A percentile compares a stretch with the other conserved stretches of the same genome.
These are phyloP conservation scores for Nomada hirtipes DNA, from an alignment of 2,888 invertebrate genomes.

Conservation along the genomic window DNA sequence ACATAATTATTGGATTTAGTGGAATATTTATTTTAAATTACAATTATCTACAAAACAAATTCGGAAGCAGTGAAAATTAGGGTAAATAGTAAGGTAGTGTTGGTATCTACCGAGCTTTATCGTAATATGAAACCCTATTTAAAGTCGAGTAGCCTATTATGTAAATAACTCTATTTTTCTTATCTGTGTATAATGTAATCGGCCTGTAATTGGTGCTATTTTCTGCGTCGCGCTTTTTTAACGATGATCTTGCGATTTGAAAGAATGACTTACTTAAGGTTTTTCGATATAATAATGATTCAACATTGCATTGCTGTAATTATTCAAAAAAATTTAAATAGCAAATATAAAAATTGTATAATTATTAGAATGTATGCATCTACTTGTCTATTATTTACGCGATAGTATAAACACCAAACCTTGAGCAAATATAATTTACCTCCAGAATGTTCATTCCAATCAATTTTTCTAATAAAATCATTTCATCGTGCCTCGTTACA, in stretches of 20 bases:
- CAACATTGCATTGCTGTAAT: no score
- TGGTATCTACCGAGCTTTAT: not conserved
- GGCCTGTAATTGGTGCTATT: not conserved
- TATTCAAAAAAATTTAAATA: no score
- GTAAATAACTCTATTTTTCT: constrained; percentile 18
- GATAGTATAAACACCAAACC: no score
- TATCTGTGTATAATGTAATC: constrained; percentile 15
- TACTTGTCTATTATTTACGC: no score
- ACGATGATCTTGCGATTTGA: not conserved
- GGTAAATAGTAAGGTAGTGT: not conserved
- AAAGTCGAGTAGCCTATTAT: constrained; percentile 16
- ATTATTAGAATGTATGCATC: no score
- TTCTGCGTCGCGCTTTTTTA: not conserved
- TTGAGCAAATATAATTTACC: no score
- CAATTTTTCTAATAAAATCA: no score
- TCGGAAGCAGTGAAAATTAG: not conserved
- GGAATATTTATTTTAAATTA: not conserved
- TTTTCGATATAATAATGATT: not conserved
- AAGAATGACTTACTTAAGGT: not conserved
- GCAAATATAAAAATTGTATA: no score
- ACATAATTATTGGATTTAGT: not conserved
- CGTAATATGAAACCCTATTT: not conserved
- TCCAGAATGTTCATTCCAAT: no score
- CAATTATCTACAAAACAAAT: not conserved
- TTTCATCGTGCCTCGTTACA: no score